phyloP scores from a whole-genome alignment of 2,797 vertebrate genomes.

The Schizopygopsis malacanthus region DNA sequence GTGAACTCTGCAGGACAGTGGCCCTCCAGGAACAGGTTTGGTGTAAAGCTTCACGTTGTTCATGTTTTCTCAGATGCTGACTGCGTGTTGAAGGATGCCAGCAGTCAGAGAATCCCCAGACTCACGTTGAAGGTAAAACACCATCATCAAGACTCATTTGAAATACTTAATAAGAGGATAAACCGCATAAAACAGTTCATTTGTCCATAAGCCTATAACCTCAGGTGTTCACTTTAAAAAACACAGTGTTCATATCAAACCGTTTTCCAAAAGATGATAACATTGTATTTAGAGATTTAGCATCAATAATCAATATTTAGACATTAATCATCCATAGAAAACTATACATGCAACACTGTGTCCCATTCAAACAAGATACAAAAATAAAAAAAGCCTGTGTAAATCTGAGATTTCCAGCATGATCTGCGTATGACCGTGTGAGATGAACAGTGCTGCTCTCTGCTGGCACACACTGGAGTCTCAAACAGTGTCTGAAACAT shows the following conservation, averaged over 20 bases:
- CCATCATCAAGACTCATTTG: background rate
- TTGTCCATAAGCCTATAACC: background rate
- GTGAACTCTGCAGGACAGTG: background rate
- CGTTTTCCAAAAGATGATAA: no score
- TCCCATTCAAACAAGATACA: background rate
- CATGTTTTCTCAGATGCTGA: slow-evolving; percentile 76
- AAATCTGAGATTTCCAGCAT: background rate
- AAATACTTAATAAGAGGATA: background rate
- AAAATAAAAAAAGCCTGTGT: background rate
- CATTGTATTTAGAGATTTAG: no score
- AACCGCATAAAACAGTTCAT: background rate
- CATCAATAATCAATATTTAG: no score
- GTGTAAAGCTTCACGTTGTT: background rate
- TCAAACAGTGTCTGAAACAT: background rate
- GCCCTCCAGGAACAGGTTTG: background rate
- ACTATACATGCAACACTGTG: background rate
- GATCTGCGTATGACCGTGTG: background rate
- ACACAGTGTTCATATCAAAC: no score
- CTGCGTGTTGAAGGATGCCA: slow-evolving; percentile 87
- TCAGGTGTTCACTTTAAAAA: no score
- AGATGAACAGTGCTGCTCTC: slow-evolving; percentile 11
- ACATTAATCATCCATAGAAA: background rate
- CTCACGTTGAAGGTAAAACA: slow-evolving; percentile 90
- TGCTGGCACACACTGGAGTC: background rate
- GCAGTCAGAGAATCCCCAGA: slow-evolving; percentile 88